Evolutionary conservation across 2,113 vertebrate species (phyloP), one percentile per base, ranked within the genome.

Genomic region (Ptilonorhynchus violaceus): DNA sequence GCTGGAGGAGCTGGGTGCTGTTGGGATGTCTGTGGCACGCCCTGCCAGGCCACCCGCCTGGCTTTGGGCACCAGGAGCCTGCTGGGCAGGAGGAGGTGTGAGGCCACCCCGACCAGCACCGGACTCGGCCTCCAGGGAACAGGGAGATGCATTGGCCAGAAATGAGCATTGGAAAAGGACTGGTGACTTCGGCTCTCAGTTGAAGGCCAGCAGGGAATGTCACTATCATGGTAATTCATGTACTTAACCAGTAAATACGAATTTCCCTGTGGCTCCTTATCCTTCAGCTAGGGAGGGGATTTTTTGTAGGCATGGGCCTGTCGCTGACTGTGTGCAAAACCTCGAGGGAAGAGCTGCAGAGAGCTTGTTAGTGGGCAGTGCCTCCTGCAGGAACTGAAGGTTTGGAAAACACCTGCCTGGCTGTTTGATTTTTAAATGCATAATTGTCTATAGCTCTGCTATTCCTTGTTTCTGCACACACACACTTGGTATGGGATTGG

Each of bases 311-410:
- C 30, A 30, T 3, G 7, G 24, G 17, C 17, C 13, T 72, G 66
- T 28, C 33, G 30, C 41, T 56, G 68, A 3, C 37, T 53, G 25
- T 11, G 81, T 70, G 64, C 30, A 84, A 63, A 85, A 22, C 39
- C 33, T 4, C 46, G 63, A 6, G 18, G 23, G 7, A 88, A 74
- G 55, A 84, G 21, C 72, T 80, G 21, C 53, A 37, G 50, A 60
- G 68, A 70, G 35, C 83, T 92, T 70, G 13, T 46, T 62, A 53
- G 50, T 42, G 37, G 92, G 74, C 67, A 93, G 20, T 93, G 68
- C 79, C 83, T 97, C 91, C 86, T 92, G 49, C 47, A 74, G 93
- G 76, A 88, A 10, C n/a, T 46, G 78, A 27, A 73, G 37, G 10
- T 55, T 88, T 76, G 67, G 89, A 60, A 82, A 85, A 66, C 60